Evolutionary conservation across 1,140 invertebrate genomes (phyloP).

Genomic region (Hormaphis cornu): DNA sequence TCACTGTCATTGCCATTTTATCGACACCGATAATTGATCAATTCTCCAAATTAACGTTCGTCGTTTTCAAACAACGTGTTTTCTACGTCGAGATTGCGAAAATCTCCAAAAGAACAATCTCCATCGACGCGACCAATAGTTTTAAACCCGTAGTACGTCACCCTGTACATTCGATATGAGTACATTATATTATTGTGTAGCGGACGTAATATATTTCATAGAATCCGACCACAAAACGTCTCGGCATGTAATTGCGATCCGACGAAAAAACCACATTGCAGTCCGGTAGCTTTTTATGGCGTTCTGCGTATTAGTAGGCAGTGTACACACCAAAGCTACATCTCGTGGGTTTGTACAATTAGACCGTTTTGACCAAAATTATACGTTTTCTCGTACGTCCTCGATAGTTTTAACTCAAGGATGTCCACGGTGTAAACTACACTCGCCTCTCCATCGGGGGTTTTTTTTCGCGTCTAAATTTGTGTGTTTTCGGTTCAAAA

Average conservation of each 20-base stretch:
- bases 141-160: background rate
- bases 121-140: background rate
- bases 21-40: no score
- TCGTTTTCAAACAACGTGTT: no score
- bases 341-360: background rate
- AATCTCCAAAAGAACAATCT: background rate
- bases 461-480: no score
- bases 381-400: constrained; percentile 2
- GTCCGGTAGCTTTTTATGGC: constrained; percentile 13
- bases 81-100: no score
- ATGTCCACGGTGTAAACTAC: no score
- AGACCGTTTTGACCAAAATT: background rate
- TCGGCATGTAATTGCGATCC: background rate
- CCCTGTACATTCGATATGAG: background rate
- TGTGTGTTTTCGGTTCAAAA: no score
- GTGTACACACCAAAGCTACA: background rate
- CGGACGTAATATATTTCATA: no score
- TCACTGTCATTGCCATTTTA: no score
- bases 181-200: no score
- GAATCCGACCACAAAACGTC: background rate
- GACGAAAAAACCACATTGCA: background rate
- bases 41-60: no score
- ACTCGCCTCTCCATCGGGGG: no score
- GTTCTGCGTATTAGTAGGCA: background rate
- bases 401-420: no score